Evolutionary conservation across 2,113 vertebrate species (phyloP), one percentile per base, ranked within the genome.

Genomic region (Motacilla tschutschensis): DNA sequence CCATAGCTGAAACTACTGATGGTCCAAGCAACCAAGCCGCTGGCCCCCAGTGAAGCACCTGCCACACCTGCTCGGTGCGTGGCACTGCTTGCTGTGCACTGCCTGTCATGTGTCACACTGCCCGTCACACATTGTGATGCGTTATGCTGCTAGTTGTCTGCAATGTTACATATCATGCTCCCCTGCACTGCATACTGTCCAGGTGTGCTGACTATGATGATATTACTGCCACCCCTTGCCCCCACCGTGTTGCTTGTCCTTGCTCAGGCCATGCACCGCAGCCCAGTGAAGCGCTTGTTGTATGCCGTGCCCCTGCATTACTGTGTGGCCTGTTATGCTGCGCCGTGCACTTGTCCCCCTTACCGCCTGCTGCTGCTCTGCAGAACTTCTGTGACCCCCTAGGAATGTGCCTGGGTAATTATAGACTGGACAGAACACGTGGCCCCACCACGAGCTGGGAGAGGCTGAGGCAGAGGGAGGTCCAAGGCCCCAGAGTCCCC

Each of bases 381-480:
- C 55, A 33, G 53, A 70, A 79, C 80, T 85, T 58, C 77, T 83
- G 62, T 93, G 94, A 94, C 92, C 62, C 83, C 50, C 41, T 36
- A 36, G 83, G 92, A 94, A 95, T 92, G 90, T 20, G 77, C 6
- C 46, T 0, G 58, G 74, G 71, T 94, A 94, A 92, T 92, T 94
- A 95, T 94, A 95, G 92, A 73, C 50, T 5, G 0, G 53, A 38
- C 0, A 0, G 77, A 75, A 78, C 94, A 95, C 90, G 94, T 94
- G 94, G 58, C 44, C 25, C 0, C 2, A 5, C 8, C 5, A 11
- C 31, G 58, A 75, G 66, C 79, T 19, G 46, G 21, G 72, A 89
- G 38, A 73, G 79, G 90, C 71, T 29, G 6, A 11, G n/a, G 54
- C 40, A 2, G 85, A 89, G 83, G 88, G 92, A 87, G 79, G 92